Conservation (phyloP, 2,888 invertebrate species). For the Aphelenchoides bicaudatus region DNA sequence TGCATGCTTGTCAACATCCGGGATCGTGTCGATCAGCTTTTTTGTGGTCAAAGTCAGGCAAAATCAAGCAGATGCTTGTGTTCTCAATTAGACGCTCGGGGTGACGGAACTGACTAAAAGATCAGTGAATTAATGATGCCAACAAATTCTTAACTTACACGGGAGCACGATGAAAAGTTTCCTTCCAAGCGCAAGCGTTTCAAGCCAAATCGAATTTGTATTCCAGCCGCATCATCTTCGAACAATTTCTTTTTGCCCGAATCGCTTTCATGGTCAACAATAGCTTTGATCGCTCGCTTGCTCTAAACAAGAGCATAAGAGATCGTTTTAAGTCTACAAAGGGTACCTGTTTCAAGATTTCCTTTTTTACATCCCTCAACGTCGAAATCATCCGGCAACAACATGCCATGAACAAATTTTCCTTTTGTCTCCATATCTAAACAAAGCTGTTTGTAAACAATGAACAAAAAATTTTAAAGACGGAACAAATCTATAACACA, state of each 20-base stretch:
- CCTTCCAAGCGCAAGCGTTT: not conserved
- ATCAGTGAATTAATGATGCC: not conserved
- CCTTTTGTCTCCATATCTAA: not conserved
- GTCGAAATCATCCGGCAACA: not conserved
- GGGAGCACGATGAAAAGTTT: not conserved
- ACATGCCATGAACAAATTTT: slow-evolving; percentile 3
- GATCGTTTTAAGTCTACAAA: slow-evolving; percentile 8
- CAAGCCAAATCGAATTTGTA: slow-evolving; percentile 4
- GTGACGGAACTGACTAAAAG: slow-evolving; percentile 45
- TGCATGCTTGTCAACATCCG: slow-evolving; percentile 51
- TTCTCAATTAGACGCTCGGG: slow-evolving; percentile 40
- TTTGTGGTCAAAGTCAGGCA: slow-evolving; percentile 53
- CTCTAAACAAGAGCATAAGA: slow-evolving; percentile 23
- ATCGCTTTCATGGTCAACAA: slow-evolving; percentile 22
- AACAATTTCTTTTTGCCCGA: slow-evolving; percentile 30
- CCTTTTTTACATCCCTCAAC: slow-evolving; percentile 12
- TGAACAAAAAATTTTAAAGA: not conserved
- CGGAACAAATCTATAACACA: not conserved
- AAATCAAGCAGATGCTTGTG: slow-evolving; percentile 50
- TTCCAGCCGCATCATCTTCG: not conserved
- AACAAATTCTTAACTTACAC: not conserved
- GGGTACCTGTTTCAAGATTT: slow-evolving; percentile 13
- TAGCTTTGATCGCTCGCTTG: slow-evolving; percentile 27
- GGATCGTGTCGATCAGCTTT: slow-evolving; percentile 32
- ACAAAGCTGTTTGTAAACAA: not conserved